phyloP scores from a whole-genome alignment of 2,113 vertebrate genomes.

The Ochotona princeps region DNA sequence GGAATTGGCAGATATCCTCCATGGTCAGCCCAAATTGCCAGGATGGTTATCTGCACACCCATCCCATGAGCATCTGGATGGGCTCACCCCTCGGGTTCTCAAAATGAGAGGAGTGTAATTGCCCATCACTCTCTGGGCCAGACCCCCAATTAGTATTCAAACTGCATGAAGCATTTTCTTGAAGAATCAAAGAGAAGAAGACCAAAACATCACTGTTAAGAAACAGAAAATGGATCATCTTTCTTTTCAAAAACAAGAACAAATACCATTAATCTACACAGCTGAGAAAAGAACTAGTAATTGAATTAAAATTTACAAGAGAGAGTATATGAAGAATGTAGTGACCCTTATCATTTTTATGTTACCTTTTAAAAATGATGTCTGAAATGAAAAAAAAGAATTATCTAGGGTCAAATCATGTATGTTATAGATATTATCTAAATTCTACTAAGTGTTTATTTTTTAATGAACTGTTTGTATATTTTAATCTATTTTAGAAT shows the following conservation, averaged over 20 bases:
- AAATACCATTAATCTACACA: conserved; percentile 79
- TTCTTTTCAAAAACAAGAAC: conserved; percentile 79
- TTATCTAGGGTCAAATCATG: conserved; percentile 63
- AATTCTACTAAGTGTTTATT: conserved; percentile 68
- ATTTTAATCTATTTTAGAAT: conserved; percentile 70
- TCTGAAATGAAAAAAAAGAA: conserved; percentile 43
- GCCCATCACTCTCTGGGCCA: conserved; percentile 90
- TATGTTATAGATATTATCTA: conserved; percentile 56
- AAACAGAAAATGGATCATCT: conserved; percentile 77
- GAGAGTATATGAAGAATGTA: conserved; percentile 36
- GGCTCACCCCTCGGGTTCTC: conserved; percentile 85
- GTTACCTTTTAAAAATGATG: conserved; percentile 55
- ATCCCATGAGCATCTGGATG: no score
- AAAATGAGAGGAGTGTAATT: conserved; percentile 93
- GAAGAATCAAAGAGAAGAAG: conserved; percentile 78
- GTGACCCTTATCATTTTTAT: conserved; percentile 31
- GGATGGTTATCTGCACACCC: no score
- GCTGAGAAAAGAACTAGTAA: conserved; percentile 76
- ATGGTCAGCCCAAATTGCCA: no score
- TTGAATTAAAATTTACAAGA: conserved; percentile 64
- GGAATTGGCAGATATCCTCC: no score
- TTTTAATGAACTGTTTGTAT: conserved; percentile 63
- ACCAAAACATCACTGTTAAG: conserved; percentile 65
- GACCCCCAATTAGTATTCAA: conserved; percentile 93
- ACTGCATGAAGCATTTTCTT: conserved; percentile 86